Percentiles rank a stretch among this genome's conserved stretches.
Conservation (phyloP, 23 tunicate species). For the Diplosoma virens region DNA sequence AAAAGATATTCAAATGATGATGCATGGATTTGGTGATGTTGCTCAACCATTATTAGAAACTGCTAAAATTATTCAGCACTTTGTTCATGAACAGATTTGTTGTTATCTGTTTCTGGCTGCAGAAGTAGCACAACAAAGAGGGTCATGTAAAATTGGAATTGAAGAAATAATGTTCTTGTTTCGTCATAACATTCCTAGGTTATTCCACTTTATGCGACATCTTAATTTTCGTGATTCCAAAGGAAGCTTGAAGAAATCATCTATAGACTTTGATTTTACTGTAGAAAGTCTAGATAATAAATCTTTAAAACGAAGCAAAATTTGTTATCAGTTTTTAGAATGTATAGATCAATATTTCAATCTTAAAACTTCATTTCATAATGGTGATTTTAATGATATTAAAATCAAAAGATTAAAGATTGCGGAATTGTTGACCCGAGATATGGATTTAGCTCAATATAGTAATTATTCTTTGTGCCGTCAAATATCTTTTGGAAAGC, state of each 20-base stretch:
- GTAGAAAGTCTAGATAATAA: neutral
- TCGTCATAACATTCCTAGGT: neutral
- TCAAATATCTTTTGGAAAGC: conserved; percentile 15
- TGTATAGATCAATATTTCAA: neutral
- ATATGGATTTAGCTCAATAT: conserved; percentile 48
- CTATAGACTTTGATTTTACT: neutral
- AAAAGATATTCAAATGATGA: conserved; percentile 22
- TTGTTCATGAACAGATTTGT: conserved; percentile 3
- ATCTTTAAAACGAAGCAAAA: neutral
- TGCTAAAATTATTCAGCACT: neutral
- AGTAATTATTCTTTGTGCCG: conserved; percentile 32
- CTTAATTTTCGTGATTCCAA: conserved; percentile 15
- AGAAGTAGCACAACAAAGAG: neutral
- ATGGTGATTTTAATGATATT: neutral
- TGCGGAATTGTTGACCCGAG: conserved; percentile 57
- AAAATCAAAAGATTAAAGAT: conserved; percentile 14
- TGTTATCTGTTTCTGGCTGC: neutral
- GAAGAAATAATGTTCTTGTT: conserved; percentile 14
- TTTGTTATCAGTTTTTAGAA: neutral
- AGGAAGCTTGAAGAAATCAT: no score
- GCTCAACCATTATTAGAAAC: neutral
- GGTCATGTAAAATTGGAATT: conserved; percentile 7
- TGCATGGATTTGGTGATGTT: conserved; percentile 32
- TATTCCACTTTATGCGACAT: conserved; percentile 6
- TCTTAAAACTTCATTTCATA: neutral